These are phyloP conservation scores for Dysidea cf. avara DNA, from an alignment of 37 sponge, comb jelly and placozoan genomes.

Conservation along the genomic window DNA sequence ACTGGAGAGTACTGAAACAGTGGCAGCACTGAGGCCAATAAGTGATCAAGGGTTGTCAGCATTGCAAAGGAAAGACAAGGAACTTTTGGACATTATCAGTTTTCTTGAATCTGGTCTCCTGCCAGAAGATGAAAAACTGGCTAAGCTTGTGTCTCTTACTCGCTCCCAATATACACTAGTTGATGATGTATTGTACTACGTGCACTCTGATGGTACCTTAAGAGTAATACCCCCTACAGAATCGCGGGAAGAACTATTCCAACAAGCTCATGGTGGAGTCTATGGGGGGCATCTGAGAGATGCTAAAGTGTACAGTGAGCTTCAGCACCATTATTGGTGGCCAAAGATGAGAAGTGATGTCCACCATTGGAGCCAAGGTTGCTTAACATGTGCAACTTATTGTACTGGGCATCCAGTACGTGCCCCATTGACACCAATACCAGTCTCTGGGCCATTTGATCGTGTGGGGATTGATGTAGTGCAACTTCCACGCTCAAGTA, in stretches of 20 bases:
- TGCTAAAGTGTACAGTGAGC: conserved; percentile 34
- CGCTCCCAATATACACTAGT: conserved; percentile 14
- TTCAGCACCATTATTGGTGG: conserved; percentile 51
- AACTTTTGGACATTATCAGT: conserved; percentile 10
- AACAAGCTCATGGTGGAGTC: conserved; percentile 39
- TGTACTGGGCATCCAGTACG: conserved; percentile 5
- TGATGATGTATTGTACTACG: conserved; percentile 46
- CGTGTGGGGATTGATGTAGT: conserved; percentile 42
- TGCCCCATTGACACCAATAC: conserved; percentile 53
- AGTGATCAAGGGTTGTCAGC: not conserved
- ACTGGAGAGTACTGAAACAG: not conserved
- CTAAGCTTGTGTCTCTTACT: conserved; percentile 4
- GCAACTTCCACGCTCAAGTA: conserved; percentile 26
- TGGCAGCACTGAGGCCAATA: not conserved
- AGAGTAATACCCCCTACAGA: conserved; percentile 36
- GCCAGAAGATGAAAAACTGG: conserved; percentile 25
- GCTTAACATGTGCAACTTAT: conserved; percentile 34
- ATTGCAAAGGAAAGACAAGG: conserved; percentile 30
- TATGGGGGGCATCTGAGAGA: conserved; percentile 46
- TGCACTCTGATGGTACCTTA: conserved; percentile 34
- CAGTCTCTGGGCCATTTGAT: conserved; percentile 49
- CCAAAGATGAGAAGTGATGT: conserved; percentile 38
- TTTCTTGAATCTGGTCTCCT: conserved; percentile 37
- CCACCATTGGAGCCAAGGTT: conserved; percentile 20
- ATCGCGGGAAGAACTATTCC: conserved; percentile 18